phyloP scores from a whole-genome alignment of 2,113 vertebrate species.

The Centropus unirufus region DNA sequence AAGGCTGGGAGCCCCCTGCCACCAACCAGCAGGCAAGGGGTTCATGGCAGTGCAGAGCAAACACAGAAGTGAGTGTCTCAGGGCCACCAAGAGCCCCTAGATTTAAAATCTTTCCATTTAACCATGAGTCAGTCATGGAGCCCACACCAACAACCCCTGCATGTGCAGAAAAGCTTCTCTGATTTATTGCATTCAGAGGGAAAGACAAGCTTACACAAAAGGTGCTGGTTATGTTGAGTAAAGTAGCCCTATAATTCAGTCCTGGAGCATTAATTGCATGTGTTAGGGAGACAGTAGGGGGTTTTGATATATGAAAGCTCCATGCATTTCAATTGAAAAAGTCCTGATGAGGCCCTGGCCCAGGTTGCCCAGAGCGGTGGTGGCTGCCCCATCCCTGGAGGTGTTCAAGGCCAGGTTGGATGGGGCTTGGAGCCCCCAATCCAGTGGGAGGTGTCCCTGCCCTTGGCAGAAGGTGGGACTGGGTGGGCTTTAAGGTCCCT shows the following conservation, averaged over 20 bases:
- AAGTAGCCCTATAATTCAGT: background rate
- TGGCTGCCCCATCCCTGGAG: no score
- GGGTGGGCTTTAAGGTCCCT: no score
- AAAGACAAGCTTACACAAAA: background rate
- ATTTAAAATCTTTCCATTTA: background rate
- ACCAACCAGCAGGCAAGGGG: background rate
- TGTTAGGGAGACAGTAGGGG: background rate
- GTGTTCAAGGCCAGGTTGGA: no score
- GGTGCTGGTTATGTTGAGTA: background rate
- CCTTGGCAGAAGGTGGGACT: no score
- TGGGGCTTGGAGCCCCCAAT: no score
- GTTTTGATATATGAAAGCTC: background rate
- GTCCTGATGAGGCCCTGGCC: background rate
- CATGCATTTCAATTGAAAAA: background rate
- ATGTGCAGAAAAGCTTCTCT: background rate
- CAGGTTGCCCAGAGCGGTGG: no score
- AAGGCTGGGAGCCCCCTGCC: background rate
- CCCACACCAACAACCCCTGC: background rate
- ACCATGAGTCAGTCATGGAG: background rate
- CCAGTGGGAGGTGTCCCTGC: no score
- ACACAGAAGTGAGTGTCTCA: background rate
- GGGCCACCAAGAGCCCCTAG: background rate
- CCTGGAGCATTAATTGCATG: background rate
- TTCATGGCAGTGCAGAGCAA: background rate
- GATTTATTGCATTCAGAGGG: background rate